phyloP scores from a whole-genome alignment of 2,113 vertebrate species.

The Siniperca knerii region DNA sequence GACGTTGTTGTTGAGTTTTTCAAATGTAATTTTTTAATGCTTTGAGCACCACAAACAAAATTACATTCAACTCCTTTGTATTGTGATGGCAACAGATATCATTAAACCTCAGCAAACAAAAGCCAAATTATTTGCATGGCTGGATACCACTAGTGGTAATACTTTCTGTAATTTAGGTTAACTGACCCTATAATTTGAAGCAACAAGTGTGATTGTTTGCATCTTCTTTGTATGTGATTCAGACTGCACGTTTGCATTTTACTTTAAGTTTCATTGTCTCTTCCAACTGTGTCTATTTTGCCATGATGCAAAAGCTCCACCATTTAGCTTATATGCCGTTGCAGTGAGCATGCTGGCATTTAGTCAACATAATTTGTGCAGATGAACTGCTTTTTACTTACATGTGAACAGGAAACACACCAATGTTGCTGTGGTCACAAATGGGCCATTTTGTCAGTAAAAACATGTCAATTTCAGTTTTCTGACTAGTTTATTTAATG shows the following conservation, averaged over 20 bases:
- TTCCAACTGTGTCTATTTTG: background rate
- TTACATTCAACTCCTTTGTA: background rate
- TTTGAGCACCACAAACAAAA: background rate
- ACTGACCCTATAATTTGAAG: background rate
- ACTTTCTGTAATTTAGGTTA: background rate
- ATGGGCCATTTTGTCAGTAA: background rate
- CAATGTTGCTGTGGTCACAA: background rate
- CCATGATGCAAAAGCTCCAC: background rate
- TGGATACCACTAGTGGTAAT: background rate
- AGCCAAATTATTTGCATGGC: background rate
- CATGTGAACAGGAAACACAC: constrained; percentile 4
- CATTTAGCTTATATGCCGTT: background rate
- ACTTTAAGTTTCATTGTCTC: background rate
- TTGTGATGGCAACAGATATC: background rate
- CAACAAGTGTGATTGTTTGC: background rate
- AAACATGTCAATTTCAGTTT: constrained; percentile 12
- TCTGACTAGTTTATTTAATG: background rate
- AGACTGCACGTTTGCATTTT: background rate
- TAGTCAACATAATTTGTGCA: background rate
- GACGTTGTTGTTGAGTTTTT: background rate
- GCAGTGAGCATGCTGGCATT: background rate
- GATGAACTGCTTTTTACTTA: background rate
- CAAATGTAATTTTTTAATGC: background rate
- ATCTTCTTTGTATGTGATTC: background rate
- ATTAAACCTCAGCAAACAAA: background rate